Conservation (phyloP, 1,140 invertebrate species). For the Drosophila sp. region DNA sequence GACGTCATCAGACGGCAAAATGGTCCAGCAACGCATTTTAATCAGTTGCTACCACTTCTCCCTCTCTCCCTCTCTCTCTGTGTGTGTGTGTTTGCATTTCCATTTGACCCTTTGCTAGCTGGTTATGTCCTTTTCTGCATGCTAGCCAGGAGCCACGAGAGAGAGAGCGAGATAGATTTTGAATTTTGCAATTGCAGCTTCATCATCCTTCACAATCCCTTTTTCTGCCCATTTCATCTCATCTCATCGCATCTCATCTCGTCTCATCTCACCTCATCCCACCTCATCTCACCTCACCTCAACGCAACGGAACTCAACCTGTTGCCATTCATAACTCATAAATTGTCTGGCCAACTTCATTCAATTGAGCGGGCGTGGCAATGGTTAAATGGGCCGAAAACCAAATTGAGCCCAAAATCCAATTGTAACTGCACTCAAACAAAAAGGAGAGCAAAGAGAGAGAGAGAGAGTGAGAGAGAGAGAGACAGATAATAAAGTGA, state of each 20-base stretch:
- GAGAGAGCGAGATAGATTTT: not conserved
- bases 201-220: not conserved
- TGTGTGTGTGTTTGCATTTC: too few relatives aligned
- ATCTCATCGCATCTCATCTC: not conserved
- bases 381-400: conserved; percentile 10
- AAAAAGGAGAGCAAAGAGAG: not conserved
- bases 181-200: conserved; percentile 1
- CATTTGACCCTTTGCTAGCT: not conserved
- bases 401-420: conserved; percentile 10
- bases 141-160: not conserved
- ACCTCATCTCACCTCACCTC: too few relatives aligned
- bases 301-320: not conserved
- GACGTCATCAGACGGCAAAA: conserved; percentile 25
- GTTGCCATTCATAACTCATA: conserved; percentile 11
- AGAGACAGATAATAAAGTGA: not conserved
- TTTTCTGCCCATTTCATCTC: too few relatives aligned
- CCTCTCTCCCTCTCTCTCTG: not conserved
- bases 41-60: conserved; percentile 52
- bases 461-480: not conserved
- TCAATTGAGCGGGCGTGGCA: conserved; percentile 9
- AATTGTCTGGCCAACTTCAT: conserved; percentile 13
- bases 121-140: not conserved
- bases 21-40: conserved; percentile 73
- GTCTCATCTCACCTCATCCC: not conserved
- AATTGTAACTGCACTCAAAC: conserved; percentile 1